Base-by-base conservation (phyloP, 2,888 invertebrate species). In the Drosophila borborema region DNA sequence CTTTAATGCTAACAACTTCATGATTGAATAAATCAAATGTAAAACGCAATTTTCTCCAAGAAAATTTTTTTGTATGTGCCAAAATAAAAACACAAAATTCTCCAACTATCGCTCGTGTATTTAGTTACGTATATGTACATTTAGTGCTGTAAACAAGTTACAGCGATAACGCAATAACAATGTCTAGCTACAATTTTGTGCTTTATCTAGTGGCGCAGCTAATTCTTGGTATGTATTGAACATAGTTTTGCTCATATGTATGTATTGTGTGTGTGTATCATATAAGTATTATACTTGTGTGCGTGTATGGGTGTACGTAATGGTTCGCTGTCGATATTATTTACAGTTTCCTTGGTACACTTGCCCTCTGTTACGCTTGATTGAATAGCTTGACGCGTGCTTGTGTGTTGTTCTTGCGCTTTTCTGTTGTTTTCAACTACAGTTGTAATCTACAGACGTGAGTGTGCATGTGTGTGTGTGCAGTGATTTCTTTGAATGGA, bases 401-500 rank as follows among this genome's bases (percentile, higher is more conserved):
- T 68, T 74, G 74, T 65, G 73, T 58, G 46, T 72, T 65, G 60
- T 70, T 69, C 51, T 41, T 72, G 49, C 58, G 55, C 40, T 66
- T 73, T 62, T 18, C 43, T 72, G 41, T 54, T 65, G 53, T 78
- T 66, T 55, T 67, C 66, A 31, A 49, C 49, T 62, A 49, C 65
- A 51, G 23, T 41, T 55, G 40, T 40, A 40, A 40, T 49, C 49
- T 16, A 31, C 5, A 40, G 2, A 36, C 51, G 20, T 53, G 43
- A 58, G 36, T 54, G 43, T 59, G 34, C 59, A 12, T 65, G 31
- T 55, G 55, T 48, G 34, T 67, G 65, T 72, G 55, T 72, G 53
- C 53, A 69, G 71, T 74, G 61, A 83, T 86, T 81, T 84, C 79
- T 82, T 87, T 86, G 88, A 87, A 86, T 87, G 86, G 72, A 73